Evolutionary conservation across 2,888 invertebrate species (phyloP).

Genomic region (Entomobrya multifasciata): DNA sequence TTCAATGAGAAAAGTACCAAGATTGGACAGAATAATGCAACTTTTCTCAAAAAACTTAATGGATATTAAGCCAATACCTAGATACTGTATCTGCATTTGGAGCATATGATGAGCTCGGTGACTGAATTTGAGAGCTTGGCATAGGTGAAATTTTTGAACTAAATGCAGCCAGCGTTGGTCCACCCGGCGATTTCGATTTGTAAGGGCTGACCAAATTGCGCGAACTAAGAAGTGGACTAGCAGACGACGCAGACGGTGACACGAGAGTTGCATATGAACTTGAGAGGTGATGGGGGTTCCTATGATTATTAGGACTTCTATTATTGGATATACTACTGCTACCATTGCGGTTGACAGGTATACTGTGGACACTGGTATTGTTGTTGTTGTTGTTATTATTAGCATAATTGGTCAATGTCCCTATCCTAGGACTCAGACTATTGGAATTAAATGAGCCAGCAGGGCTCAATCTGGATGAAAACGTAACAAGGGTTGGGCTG

Average conservation of each 20-base stretch:
- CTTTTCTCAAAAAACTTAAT: neutral
- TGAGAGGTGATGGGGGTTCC: slow-evolving; percentile 66
- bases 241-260: slow-evolving; percentile 70
- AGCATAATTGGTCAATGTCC: slow-evolving; percentile 68
- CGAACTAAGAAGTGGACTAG: slow-evolving; percentile 73
- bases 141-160: slow-evolving; percentile 59
- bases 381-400: slow-evolving; percentile 73
- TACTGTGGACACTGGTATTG: slow-evolving; percentile 71
- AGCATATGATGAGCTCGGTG: slow-evolving; percentile 68
- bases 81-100: slow-evolving; percentile 74
- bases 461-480: slow-evolving; percentile 75
- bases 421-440: slow-evolving; percentile 74
- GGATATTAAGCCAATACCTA: slow-evolving; percentile 51
- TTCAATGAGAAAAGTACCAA: neutral
- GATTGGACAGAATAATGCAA: neutral
- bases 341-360: slow-evolving; percentile 70
- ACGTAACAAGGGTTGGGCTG: slow-evolving; percentile 63
- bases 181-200: slow-evolving; percentile 69
- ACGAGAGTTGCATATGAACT: slow-evolving; percentile 64
- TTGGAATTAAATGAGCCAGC: slow-evolving; percentile 74
- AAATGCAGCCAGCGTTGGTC: slow-evolving; percentile 59
- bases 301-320: slow-evolving; percentile 66
- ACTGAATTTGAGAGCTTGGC: slow-evolving; percentile 72
- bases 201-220: slow-evolving; percentile 62
- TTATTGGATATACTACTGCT: slow-evolving; percentile 70